Conservation (phyloP, 2,113 vertebrate species). For the Gambusia affinis region DNA sequence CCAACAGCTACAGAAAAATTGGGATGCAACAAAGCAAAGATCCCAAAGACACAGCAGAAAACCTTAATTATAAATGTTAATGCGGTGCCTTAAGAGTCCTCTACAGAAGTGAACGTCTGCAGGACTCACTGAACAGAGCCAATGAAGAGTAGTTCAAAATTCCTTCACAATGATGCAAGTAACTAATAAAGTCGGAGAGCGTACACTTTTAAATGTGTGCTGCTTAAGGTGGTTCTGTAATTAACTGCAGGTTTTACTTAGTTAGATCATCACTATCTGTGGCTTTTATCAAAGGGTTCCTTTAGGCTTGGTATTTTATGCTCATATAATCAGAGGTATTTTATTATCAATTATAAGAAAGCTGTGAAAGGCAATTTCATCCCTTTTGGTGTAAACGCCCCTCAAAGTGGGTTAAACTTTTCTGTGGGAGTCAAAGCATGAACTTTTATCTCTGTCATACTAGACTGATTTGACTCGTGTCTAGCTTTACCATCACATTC, state of each 20-base stretch:
- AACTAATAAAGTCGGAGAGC: no score
- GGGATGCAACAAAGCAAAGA: no score
- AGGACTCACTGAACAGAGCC: no score
- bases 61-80: no score
- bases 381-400: conserved; percentile 36
- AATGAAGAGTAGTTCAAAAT: no score
- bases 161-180: no score
- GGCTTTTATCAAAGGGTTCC: background rate
- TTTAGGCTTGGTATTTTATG: background rate
- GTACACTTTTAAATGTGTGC: background rate
- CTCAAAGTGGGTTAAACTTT: conserved; percentile 33
- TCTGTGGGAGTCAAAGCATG: conserved; percentile 46
- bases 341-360: conserved; percentile 24
- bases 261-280: background rate
- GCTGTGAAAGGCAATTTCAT: conserved; percentile 15
- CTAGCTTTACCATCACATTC: conserved; percentile 37
- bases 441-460: conserved; percentile 42
- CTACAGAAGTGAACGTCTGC: no score
- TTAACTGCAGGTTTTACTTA: background rate
- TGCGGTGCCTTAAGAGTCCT: no score
- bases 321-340: conserved; percentile 1
- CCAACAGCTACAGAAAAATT: no score
- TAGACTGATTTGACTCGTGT: conserved; percentile 32
- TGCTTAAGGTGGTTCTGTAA: no score
- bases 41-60: no score